Evolutionary conservation across 2,797 vertebrate species (phyloP).

Genomic region (Hypotaenidia philippensis): DNA sequence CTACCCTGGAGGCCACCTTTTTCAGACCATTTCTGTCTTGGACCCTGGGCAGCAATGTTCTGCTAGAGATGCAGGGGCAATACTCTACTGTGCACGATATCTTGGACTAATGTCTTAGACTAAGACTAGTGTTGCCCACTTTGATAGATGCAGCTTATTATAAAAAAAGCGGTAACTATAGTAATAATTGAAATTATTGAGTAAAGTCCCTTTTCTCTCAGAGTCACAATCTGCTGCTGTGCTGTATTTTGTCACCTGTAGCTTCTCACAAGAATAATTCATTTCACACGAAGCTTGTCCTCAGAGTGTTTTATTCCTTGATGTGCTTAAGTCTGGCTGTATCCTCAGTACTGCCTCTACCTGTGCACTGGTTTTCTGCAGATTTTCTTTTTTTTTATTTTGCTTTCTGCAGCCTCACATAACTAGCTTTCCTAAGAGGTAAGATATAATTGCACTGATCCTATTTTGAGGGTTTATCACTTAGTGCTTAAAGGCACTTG

Average conservation of each 20-base stretch:
- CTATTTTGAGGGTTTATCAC: neutral
- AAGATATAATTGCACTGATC: no score
- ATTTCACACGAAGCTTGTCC: neutral
- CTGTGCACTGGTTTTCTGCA: neutral
- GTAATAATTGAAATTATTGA: neutral
- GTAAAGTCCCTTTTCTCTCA: neutral
- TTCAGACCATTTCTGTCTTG: fast-evolving
- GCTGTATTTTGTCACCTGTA: neutral
- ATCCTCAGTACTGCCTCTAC: neutral
- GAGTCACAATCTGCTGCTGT: neutral
- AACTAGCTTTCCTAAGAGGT: neutral
- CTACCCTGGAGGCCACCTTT: fast-evolving
- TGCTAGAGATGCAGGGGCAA: neutral
- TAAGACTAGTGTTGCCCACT: neutral
- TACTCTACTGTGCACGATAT: neutral
- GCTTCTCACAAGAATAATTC: neutral
- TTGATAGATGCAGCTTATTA: neutral
- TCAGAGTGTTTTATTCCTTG: neutral
- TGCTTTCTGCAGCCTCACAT: slow-evolving; percentile 1
- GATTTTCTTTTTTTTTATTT: neutral
- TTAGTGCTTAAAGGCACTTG: neutral
- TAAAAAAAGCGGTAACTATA: neutral
- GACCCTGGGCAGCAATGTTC: neutral
- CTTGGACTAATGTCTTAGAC: neutral
- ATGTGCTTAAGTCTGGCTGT: neutral